Evolutionary conservation across 1,140 invertebrate genomes (phyloP).

Genomic region (Drosophila mayri): DNA sequence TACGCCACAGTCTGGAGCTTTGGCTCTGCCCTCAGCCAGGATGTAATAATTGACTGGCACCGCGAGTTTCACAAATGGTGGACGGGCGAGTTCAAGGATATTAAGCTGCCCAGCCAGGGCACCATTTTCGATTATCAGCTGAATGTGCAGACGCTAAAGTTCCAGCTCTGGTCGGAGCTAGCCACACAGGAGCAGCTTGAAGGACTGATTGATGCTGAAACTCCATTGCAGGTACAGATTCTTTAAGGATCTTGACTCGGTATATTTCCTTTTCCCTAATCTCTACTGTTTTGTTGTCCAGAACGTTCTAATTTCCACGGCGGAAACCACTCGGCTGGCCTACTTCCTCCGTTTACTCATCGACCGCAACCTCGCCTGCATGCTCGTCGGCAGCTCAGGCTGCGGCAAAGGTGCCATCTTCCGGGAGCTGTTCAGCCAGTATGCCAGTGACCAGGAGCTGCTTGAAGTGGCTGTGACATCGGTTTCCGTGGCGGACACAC

Average conservation of each 20-base stretch:
- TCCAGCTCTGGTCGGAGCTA: slow-evolving; percentile 93
- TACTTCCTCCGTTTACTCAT: slow-evolving; percentile 96
- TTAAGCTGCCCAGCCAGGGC: slow-evolving; percentile 93
- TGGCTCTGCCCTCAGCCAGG: slow-evolving; percentile 95
- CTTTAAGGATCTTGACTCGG: background rate
- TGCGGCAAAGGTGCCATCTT: slow-evolving; percentile 95
- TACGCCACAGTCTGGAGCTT: slow-evolving; percentile 97
- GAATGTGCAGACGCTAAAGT: slow-evolving; percentile 93
- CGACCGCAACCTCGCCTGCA: slow-evolving; percentile 92
- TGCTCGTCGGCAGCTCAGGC: slow-evolving; percentile 95
- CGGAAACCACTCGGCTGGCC: slow-evolving; percentile 94
- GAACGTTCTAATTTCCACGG: slow-evolving; percentile 93
- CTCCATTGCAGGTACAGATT: slow-evolving; percentile 88
- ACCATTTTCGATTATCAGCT: slow-evolving; percentile 97
- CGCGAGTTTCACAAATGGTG: slow-evolving; percentile 93
- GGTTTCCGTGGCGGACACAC: slow-evolving; percentile 37
- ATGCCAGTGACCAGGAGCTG: slow-evolving; percentile 72
- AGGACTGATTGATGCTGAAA: slow-evolving; percentile 90
- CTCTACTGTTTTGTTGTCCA: slow-evolving; percentile 64
- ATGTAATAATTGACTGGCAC: slow-evolving; percentile 94
- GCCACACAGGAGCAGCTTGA: slow-evolving; percentile 90
- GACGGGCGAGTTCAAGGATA: slow-evolving; percentile 95
- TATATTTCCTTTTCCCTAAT: background rate
- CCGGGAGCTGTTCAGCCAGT: slow-evolving; percentile 92
- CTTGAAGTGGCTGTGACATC: slow-evolving; percentile 70